These are phyloP conservation scores for Drosophila subquinaria DNA, from an alignment of 2,888 invertebrate genomes.

Conservation along the genomic window DNA sequence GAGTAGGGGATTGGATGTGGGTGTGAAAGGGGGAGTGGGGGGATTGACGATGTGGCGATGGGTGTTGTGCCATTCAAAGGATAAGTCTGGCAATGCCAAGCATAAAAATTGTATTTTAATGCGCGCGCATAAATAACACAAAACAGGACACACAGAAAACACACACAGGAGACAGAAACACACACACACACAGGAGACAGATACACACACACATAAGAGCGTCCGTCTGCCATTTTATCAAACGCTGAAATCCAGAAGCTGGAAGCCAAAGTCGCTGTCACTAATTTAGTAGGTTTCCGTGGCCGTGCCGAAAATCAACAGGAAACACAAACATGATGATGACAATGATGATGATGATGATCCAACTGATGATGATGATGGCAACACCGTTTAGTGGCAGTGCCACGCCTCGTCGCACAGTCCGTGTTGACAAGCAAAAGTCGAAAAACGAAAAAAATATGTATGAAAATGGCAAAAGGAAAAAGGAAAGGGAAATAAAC, in stretches of 20 bases:
- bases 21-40: conserved; percentile 3
- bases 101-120: conserved; percentile 83
- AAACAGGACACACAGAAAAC: conserved; percentile 65
- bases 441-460: conserved; percentile 10
- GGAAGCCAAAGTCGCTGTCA: conserved; percentile 67
- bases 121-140: conserved; percentile 77
- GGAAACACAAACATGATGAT: conserved; percentile 74
- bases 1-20: conserved; percentile 15
- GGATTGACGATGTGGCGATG: conserved; percentile 16
- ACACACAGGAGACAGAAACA: conserved; percentile 41
- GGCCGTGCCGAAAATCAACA: conserved; percentile 78
- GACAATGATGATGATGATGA: conserved; percentile 11
- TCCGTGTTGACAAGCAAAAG: conserved; percentile 63
- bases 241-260: conserved; percentile 64
- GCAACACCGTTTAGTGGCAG: conserved; percentile 61
- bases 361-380: conserved; percentile 41
- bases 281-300: conserved; percentile 76
- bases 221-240: conserved; percentile 70
- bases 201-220: conserved; percentile 33
- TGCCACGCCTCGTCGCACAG: conserved; percentile 73
- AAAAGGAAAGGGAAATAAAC: conserved; percentile 14
- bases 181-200: conserved; percentile 40
- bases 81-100: conserved; percentile 76
- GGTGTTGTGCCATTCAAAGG: conserved; percentile 64
- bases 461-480: conserved; percentile 3